phyloP scores from a whole-genome alignment of 2,113 vertebrate genomes.

The Archilochus colubris region DNA sequence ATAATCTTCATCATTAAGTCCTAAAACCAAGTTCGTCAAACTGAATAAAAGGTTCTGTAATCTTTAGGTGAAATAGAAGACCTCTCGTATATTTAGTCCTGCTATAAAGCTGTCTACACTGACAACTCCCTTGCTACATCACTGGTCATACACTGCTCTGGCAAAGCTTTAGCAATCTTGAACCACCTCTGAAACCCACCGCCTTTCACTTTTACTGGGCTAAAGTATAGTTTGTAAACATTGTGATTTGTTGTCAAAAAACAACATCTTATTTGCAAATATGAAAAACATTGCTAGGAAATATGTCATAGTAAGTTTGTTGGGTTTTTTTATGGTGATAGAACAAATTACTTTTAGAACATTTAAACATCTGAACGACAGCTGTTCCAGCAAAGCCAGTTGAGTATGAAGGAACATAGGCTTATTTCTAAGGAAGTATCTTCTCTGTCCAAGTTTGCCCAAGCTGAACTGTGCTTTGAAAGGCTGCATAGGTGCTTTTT shows the following conservation, averaged over 20 bases:
- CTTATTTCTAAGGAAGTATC: neutral
- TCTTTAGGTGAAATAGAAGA: neutral
- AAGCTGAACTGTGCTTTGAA: neutral
- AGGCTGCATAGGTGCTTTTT: neutral
- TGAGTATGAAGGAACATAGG: fast-evolving
- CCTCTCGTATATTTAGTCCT: neutral
- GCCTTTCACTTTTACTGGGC: neutral
- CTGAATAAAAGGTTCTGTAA: neutral
- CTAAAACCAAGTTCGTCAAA: neutral
- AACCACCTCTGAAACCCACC: neutral
- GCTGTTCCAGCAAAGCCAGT: neutral
- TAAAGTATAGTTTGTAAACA: neutral
- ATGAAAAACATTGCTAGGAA: neutral
- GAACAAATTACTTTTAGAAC: neutral
- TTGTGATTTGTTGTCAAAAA: neutral
- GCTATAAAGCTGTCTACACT: neutral
- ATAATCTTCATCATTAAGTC: neutral
- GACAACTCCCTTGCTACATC: neutral
- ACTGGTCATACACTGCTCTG: neutral
- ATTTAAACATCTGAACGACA: neutral
- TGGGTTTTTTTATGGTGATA: neutral
- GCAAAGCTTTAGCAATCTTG: neutral
- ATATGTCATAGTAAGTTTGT: neutral
- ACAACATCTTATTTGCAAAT: neutral
- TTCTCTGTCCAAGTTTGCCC: neutral